Base-by-base conservation (phyloP, 2,888 invertebrate genomes). In the Caenorhabditis becei region DNA sequence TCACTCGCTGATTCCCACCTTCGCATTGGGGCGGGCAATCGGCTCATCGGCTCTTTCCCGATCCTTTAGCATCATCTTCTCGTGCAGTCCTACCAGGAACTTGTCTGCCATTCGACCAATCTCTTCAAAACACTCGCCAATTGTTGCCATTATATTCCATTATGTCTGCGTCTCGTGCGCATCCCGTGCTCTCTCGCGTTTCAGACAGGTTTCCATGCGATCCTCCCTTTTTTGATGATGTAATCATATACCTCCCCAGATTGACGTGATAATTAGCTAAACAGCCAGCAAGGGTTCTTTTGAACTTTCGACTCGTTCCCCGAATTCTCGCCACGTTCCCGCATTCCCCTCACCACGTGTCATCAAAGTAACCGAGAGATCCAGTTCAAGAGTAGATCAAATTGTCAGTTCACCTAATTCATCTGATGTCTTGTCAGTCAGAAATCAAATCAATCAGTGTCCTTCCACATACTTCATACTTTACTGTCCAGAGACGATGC, bases 1-100 rank as follows among this genome's bases (percentile, higher is more conserved):
- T 20, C 51, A 61, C 69, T 49, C 59, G 32, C 69, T 70, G 70
- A 70, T 70, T 59, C 70, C 70, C 70, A 70, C 61, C 70, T 51
- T 70, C 70, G 59, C 69, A 20, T 56, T 53, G 41, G 32, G 32
- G 32, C 32, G 32, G 32, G 44, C 54, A 49, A 58, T 59, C 69
- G 49, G 69, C 69, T 59, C 37, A 67, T 67, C n/a, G n/a, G n/a
- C n/a, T n/a, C 49, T 8, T 28, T 62, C 24, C 37, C 10, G n/a
- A n/a, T n/a, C 8, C 32, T 67, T 41, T 3, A 10, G 8, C 4
- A 11, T 11, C 16, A 16, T 16, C 41, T 3, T 5, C 16, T 16
- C 2, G 14, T 14, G 16, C 16, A 5, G 2, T 41, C 16, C 16
- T 11, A 10, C 41, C 2, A 10, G 41, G 41, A 41, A 41, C 10